phyloP scores from a whole-genome alignment of 1,140 invertebrate genomes.

The Alviniconcha marisindica region DNA sequence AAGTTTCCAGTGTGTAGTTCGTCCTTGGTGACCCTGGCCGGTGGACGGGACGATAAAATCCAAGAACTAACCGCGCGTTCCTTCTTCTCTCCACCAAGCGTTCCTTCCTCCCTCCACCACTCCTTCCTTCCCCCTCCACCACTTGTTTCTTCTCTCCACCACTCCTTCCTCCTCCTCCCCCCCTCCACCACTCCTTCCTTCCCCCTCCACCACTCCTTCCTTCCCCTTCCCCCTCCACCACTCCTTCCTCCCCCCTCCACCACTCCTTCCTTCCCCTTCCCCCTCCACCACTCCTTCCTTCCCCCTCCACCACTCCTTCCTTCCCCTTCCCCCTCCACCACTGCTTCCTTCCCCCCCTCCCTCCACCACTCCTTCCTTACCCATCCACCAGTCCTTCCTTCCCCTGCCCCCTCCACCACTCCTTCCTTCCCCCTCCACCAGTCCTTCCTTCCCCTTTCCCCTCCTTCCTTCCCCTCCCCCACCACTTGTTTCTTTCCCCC shows the following conservation, averaged over 20 bases:
- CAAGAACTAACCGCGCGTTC: too few relatives aligned
- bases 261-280: background rate
- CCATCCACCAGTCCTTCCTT: background rate
- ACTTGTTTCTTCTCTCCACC: too few relatives aligned
- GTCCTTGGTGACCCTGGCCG: too few relatives aligned
- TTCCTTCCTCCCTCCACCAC: too few relatives aligned
- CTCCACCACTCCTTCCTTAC: background rate
- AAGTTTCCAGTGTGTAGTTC: too few relatives aligned
- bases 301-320: background rate
- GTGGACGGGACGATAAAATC: too few relatives aligned
- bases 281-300: background rate
- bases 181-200: background rate
- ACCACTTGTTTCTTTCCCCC: background rate
- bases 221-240: background rate
- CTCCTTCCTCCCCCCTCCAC: background rate
- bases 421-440: background rate
- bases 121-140: too few relatives aligned
- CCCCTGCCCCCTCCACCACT: constrained; percentile 16
- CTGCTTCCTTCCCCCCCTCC: background rate
- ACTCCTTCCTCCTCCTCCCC: background rate
- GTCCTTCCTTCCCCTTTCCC: background rate
- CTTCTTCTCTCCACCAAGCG: too few relatives aligned
- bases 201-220: background rate
- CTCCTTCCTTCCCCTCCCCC: constrained; percentile 24
- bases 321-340: background rate